Evolutionary conservation across 2,797 vertebrate species (phyloP), one percentile per base, ranked within the genome.

Genomic region (Perodicticus potto): DNA sequence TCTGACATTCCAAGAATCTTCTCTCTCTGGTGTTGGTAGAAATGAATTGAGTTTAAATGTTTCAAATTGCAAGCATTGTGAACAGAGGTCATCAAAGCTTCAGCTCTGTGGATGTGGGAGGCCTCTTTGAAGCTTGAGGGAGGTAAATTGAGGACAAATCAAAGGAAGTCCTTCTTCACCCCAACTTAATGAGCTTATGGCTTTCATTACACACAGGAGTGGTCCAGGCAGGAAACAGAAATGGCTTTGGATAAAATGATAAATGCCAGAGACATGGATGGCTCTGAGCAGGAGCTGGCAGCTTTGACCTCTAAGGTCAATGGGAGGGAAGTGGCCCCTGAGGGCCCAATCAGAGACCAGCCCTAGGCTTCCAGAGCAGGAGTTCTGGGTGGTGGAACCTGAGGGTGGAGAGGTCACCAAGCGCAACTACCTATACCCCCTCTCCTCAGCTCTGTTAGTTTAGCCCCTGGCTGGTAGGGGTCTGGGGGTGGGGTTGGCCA

Each of bases 121-220:
- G 96, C 82, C 65, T 83, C 96, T 97, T 97, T 97, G 95, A 97
- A 95, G 96, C 89, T 43, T 77, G 95, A 97, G 89, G 95, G 96
- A 96, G 90, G 93, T 96, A 97, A 96, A 97, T 97, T 95, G 96
- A 95, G 95, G 97, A 95, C 93, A 97, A 97, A 97, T 97, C 92
- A 96, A 97, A 96, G 96, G 92, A 97, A 97, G 96, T 94, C 95
- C 95, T 97, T 97, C 96, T 91, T 96, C 94, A 97, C 91, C 85
- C 86, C 92, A 96, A 86, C 78, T 94, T 97, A 97, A 97, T 97
- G 95, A 97, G 91, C 94, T 96, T 97, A 96, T 96, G 96, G 96
- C 94, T 97, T 96, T 97, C 96, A 97, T 97, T 96, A 97, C 23
- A 95, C 69, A 94, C 70, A 95, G 78, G 78, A 96, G 83, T 94